Evolutionary conservation across 2,113 vertebrate genomes (phyloP).

Genomic region (Xenopus laevis): DNA sequence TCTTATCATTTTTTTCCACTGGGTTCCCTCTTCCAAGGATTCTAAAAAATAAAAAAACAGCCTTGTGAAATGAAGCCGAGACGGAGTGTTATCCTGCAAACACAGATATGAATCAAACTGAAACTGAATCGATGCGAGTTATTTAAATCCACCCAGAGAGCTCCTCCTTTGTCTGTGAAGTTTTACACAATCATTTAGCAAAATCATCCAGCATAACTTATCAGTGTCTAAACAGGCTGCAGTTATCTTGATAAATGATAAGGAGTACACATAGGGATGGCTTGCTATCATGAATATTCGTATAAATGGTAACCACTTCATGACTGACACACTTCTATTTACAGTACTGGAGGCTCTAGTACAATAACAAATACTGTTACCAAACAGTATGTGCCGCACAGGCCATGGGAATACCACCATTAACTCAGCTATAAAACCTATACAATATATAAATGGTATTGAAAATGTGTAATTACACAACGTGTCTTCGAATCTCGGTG

Average conservation of each 20-base stretch:
- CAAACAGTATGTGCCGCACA: no score
- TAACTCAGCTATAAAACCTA: no score
- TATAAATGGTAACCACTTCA: neutral
- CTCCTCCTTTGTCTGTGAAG: slow-evolving; percentile 34
- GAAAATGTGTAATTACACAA: no score
- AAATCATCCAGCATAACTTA: slow-evolving; percentile 32
- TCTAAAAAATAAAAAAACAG: neutral
- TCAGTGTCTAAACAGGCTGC: slow-evolving; percentile 24
- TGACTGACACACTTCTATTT: no score
- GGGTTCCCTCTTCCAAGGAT: neutral
- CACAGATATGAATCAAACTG: slow-evolving; percentile 34
- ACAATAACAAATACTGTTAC: no score
- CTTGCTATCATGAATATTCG: neutral
- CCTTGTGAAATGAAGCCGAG: neutral
- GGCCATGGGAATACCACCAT: no score
- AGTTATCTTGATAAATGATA: slow-evolving; percentile 27
- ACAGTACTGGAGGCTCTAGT: neutral
- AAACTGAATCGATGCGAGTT: slow-evolving; percentile 35
- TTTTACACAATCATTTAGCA: slow-evolving; percentile 22
- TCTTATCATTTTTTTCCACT: no score
- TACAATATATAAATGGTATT: no score
- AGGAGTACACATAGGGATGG: neutral
- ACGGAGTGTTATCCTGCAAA: slow-evolving; percentile 19
- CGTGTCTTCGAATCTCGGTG: no score
- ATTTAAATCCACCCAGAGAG: slow-evolving; percentile 38